These are phyloP conservation scores for Balaenoptera acutorostrata DNA, from an alignment of 2,113 vertebrate genomes.

Conservation along the genomic window DNA sequence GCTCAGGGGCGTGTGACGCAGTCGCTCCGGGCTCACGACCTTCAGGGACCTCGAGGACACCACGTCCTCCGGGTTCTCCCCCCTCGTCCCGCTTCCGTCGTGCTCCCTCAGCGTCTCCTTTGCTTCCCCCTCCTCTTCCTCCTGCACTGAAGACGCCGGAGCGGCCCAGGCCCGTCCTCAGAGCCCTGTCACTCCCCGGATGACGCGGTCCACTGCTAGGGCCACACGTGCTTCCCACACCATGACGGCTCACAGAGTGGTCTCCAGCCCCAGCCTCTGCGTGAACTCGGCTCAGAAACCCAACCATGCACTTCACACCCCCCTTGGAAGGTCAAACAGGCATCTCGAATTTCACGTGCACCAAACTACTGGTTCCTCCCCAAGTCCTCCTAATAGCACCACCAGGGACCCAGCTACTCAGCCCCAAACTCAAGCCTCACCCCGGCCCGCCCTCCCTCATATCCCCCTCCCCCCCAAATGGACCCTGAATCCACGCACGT, in stretches of 20 bases:
- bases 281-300: background rate
- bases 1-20: too few species aligned
- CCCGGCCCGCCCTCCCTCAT: too few species aligned
- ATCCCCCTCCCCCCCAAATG: too few species aligned
- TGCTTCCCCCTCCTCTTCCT: background rate
- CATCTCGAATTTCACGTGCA: too few species aligned
- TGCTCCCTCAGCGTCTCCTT: background rate
- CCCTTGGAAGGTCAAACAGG: background rate
- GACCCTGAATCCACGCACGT: background rate
- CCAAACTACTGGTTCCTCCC: background rate
- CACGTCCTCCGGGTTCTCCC: accelerated
- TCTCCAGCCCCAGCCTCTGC: background rate
- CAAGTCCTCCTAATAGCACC: background rate
- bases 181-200: too few species aligned
- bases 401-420: background rate
- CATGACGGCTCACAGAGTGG: background rate
- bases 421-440: background rate
- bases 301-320: too few species aligned
- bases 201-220: too few species aligned
- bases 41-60: background rate
- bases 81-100: accelerated
- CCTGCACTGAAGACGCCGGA: background rate
- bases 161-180: background rate
- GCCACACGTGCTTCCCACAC: background rate
- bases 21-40: background rate